Percentiles rank a stretch among this genome's conserved stretches.
Conservation (phyloP, 2,888 invertebrate species). For the Dynastes grantii region DNA sequence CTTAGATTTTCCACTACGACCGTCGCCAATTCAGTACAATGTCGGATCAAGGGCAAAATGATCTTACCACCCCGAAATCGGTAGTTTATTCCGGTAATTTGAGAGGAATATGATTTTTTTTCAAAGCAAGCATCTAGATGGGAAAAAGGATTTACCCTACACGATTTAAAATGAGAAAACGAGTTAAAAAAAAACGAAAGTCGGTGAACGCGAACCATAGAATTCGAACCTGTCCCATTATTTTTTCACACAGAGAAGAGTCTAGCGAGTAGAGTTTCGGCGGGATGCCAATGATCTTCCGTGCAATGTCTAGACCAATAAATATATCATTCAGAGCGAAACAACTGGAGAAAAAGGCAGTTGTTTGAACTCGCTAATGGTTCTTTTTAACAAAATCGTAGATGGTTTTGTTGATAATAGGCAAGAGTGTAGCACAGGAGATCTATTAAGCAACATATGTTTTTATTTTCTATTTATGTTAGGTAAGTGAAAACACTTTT, state of each 20-base stretch:
- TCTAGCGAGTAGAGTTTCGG: neutral
- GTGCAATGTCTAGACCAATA: slow-evolving; percentile 1
- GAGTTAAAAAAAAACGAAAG: neutral
- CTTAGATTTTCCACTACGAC: neutral
- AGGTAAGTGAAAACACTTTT: no score
- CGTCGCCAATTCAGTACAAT: no score
- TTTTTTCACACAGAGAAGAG: neutral
- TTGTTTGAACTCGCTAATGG: neutral
- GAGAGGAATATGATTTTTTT: no score
- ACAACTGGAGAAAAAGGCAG: neutral
- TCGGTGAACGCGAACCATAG: neutral
- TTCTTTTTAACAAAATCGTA: neutral
- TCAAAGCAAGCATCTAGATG: no score
- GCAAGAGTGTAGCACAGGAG: no score
- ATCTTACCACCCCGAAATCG: no score
- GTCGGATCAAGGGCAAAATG: no score
- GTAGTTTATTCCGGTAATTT: no score
- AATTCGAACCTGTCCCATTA: neutral
- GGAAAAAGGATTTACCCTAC: no score
- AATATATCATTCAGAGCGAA: slow-evolving; percentile 1
- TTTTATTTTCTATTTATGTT: no score
- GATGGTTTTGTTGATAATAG: no score
- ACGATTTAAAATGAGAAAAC: neutral
- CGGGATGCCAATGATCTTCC: neutral
- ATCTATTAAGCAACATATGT: no score